Base-by-base conservation (phyloP, 2,113 vertebrate species). In the Coptodon rendalli region DNA sequence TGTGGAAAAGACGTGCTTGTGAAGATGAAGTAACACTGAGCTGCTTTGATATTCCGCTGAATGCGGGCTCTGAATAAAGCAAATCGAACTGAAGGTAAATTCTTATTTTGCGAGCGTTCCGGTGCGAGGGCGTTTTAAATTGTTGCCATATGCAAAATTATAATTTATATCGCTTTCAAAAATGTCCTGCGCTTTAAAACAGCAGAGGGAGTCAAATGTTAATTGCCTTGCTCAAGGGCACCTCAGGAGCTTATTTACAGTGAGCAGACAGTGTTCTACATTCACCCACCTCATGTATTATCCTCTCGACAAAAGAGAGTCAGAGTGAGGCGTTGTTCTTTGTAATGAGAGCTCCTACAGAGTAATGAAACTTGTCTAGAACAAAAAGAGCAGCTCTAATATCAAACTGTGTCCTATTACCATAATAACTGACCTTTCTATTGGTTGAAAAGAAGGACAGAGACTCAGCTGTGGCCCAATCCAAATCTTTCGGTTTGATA, bases 361-460 rank as follows among this genome's bases (percentile, higher is more conserved):
- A 88, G 90, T 93, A 92, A 94, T 95, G 89, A 89, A 93, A 94
- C 87, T 91, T 86, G 92, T 88, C 85, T 86, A 81, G 91, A 88
- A 94, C 92, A 94, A 95, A 94, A 81, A 80, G 82, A 83, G 22
- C 29, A 22, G 63, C 38, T 92, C 92, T 90, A 86, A 92, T 94
- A 91, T 94, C 80, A 93, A 94, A 94, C 89, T 79, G 89, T 88
- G 83, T 91, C 78, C 83, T 76, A 93, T 95, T 92, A 94, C 19
- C 85, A 93, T 91, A 90, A 91, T 90, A 91, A 90, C 38, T 94
- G 94, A 94, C 93, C 91, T 92, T 93, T 92, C 87, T 87, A 92
- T 90, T 93, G 89, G 90, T 50, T 86, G 87, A 86, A 87, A 85
- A 63, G 31, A 34, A 80, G 87, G 78, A 82, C 81, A 57, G 10